Base-by-base conservation (phyloP, 2,797 vertebrate genomes). In the Darevskia nairensis region DNA sequence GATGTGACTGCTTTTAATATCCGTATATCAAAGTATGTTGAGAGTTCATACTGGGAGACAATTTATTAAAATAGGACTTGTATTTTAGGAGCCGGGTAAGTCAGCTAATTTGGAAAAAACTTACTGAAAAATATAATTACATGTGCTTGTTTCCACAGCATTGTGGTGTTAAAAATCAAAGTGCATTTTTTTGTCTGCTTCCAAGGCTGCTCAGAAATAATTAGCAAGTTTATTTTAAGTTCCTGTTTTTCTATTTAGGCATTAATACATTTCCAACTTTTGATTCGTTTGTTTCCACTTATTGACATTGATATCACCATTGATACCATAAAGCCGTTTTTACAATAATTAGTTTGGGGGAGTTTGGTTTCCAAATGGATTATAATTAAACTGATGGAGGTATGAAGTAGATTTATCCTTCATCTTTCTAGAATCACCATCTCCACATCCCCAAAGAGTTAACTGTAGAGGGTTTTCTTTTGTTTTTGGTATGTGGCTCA, bases 31-130 rank as follows among this genome's bases (percentile, higher is more conserved):
- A 93, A 94, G 84, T 91, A 78, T 88, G 84, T 88, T 90, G 91
- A 95, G 87, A 92, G 84, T 94, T 95, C 94, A 95, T 89, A 92
- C 92, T 95, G 93, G 66, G 89, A 90, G 75, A 94, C 88, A 95
- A 89, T 94, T 95, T 96, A 96, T 95, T 96, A 96, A 95, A 95
- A 94, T 89, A 86, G 87, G 80, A 94, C 92, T 93, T 91, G 93
- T 86, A 92, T 94, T 89, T 95, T 89, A 84, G 90, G 95, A 88
- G 92, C 87, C 92, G 95, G 92, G 75, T 93, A 94, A 94, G 94
- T 93, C 92, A 92, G 6, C 87, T 93, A 91, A 95, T 95, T 95
- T 87, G 91, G 80, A 92, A 79, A 21, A 27, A 10, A 94, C 84
- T 91, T 96, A 90, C 79, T 94, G 92, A 94, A 91, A 93, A 93